A percentile compares a stretch with the other conserved stretches of the same genome.
phyloP scores from a whole-genome alignment of 2,797 vertebrate species.

The Enteromius thamalakanensis region DNA sequence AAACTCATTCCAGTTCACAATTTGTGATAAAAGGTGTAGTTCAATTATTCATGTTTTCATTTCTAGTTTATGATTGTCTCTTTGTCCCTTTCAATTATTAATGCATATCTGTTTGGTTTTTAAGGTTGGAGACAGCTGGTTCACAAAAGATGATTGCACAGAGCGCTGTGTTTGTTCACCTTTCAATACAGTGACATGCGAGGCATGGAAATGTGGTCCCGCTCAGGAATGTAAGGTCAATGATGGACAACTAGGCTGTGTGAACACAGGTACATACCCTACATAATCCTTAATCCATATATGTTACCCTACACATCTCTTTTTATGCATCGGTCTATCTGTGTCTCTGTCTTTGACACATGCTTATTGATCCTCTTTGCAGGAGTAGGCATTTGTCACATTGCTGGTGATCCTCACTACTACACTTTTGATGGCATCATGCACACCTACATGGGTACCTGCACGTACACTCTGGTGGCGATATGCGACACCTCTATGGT shows the following conservation, averaged over 20 bases:
- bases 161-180: constrained; percentile 81
- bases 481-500: constrained; percentile 76
- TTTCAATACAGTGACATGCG: constrained; percentile 73
- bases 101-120: constrained; percentile 30
- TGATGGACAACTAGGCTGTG: constrained; percentile 85
- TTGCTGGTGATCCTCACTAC: constrained; percentile 81
- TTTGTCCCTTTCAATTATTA: not conserved
- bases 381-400: constrained; percentile 81
- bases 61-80: not conserved
- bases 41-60: not conserved
- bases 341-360: not conserved
- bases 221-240: constrained; percentile 81
- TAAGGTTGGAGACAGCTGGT: constrained; percentile 86
- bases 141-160: constrained; percentile 75
- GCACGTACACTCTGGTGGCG: constrained; percentile 81
- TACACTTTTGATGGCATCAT: constrained; percentile 83
- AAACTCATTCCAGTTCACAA: not conserved
- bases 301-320: not conserved
- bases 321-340: not conserved
- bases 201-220: constrained; percentile 82
- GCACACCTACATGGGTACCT: constrained; percentile 82
- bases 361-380: not conserved
- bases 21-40: not conserved
- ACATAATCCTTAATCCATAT: not conserved
- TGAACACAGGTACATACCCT: constrained; percentile 59